Base-by-base conservation (phyloP, 2,113 vertebrate genomes). In the Poeciliopsis retropinna region DNA sequence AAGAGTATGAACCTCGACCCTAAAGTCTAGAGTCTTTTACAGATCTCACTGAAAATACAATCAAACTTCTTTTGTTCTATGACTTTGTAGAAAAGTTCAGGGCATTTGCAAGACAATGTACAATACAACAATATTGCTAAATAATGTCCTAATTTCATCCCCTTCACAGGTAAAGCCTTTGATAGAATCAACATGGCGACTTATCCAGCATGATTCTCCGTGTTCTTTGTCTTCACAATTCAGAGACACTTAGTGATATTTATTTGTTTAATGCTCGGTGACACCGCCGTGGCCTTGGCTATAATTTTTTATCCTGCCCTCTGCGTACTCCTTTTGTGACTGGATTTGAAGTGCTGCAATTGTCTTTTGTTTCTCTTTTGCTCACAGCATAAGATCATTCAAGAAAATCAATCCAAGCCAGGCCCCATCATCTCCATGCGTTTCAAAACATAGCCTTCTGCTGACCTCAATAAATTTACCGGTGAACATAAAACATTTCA, bases 381-480 rank as follows among this genome's bases (percentile, higher is more conserved):
- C 83, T 91, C 80, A 64, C 62, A 87, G 85, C 83, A 80, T 85
- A 88, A 90, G 90, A 87, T 90, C 88, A 88, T 88, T 91, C 85
- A 90, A 85, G 85, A 85, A 92, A 91, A 92, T 93, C 89, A 90
- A 93, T 92, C 88, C 72, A 62, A 87, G 84, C 87, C 72, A 63
- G 32, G 70, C 67, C 73, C 70, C 81, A 37, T 37, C 64, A 74
- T 75, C 79, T 11, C 79, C 80, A 57, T 84, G 75, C 75, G 83
- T 76, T 78, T 86, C 81, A 85, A 91, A 92, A 87, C 68, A 67
- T 87, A 90, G 91, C 90, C 93, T 91, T 79, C 75, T 77, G 82
- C 78, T 93, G 91, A 92, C 92, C 92, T 93, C 92, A 91, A 93
- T 93, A 93, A 93, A 94, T 93, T 88, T 82, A 92, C 87, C 64